Evolutionary conservation across 2,888 invertebrate genomes (phyloP), one percentile per base, ranked within the genome.

Genomic region (Sarcophaga carnaria): DNA sequence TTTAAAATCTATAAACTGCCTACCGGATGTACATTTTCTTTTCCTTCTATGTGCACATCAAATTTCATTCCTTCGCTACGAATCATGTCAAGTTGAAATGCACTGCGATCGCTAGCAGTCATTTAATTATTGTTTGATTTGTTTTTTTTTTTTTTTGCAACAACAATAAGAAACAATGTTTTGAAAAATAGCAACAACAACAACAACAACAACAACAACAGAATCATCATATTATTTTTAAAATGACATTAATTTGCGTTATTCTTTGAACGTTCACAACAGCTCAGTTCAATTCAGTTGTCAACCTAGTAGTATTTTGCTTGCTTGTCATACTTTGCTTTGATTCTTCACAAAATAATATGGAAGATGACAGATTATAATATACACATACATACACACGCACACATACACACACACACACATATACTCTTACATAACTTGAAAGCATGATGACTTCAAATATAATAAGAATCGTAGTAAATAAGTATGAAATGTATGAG

Each of bases 191-290:
- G 70, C 59, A 60, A 54, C 63, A 72, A 37, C 37, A 6, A 66
- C 59, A 60, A 54, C 63, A 72, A 71, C 27, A 60, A 63, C 54
- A 59, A 64, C 47, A 60, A 77, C 59, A 60, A 54, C 63, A 72
- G 77, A 83, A 72, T 71, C 17, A 59, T 59, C 0, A 59, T 59
- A 66, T 83, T 83, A 80, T 84, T 37, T 37, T 84, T 84, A 69
- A 84, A 80, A 84, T 80, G 84, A 80, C 84, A 80, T 84, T 84
- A 84, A 84, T 84, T 84, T 84, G 84, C 84, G 75, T 71, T 80
- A 76, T 80, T 80, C 37, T 37, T 37, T 37, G 37, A 37, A 37
- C 37, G 2, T 37, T 37, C 37, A 37, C 10, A 10, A 37, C 37
- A 37, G 37, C 37, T 37, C 8, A 37, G 37, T 37, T 37, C 37